Evolutionary conservation across 2,888 invertebrate genomes (phyloP).

Genomic region (Aphrophora alni): DNA sequence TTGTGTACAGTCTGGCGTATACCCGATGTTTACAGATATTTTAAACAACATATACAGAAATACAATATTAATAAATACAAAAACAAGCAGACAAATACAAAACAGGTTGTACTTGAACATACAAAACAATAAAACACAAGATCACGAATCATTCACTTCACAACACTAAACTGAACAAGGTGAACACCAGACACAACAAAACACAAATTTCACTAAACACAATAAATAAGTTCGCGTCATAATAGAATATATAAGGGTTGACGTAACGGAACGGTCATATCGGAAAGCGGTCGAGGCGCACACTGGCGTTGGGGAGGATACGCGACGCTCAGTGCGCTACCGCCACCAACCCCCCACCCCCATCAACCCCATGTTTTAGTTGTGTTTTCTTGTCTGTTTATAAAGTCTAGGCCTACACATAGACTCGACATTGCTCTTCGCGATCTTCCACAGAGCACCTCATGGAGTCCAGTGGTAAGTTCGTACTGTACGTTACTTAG

Average conservation of each 20-base stretch:
- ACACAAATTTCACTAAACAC: neutral
- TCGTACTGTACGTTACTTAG: too few relatives aligned
- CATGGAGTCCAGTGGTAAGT: neutral
- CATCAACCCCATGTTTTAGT: neutral
- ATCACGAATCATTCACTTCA: neutral
- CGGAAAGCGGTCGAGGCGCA: neutral
- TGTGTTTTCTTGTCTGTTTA: neutral
- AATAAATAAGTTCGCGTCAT: neutral
- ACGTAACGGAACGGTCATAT: neutral
- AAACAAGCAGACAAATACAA: neutral
- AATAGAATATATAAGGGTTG: neutral
- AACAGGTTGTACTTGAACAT: too few relatives aligned
- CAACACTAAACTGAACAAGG: neutral
- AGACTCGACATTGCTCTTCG: neutral
- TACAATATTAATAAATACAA: neutral
- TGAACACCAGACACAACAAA: too few relatives aligned
- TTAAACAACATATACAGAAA: neutral
- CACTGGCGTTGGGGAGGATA: neutral
- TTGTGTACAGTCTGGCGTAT: too few relatives aligned
- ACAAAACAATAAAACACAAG: too few relatives aligned
- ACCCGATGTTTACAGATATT: neutral
- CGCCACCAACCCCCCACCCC: neutral
- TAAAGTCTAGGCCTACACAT: neutral
- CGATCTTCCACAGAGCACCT: neutral
- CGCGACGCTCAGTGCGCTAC: neutral